Evolutionary conservation across 1,140 invertebrate species (phyloP).

Genomic region (Anastrepha obliqua): DNA sequence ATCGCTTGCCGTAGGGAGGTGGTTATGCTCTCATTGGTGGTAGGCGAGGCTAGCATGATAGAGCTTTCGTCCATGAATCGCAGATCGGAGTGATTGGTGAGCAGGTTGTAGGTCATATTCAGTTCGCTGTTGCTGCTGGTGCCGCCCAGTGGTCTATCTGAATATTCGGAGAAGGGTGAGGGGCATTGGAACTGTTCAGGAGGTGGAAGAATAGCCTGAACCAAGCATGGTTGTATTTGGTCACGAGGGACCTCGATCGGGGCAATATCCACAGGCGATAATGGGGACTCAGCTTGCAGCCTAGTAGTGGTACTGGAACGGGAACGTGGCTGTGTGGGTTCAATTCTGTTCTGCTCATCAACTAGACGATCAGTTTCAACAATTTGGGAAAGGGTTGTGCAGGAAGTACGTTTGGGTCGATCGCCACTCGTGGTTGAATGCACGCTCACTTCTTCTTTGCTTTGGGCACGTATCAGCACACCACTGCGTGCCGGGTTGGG

Average conservation of each 20-base stretch:
- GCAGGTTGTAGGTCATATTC: constrained; percentile 81
- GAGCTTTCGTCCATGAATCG: constrained; percentile 94
- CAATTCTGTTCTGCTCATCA: constrained; percentile 64
- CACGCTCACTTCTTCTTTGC: constrained; percentile 69
- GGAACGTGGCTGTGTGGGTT: constrained; percentile 61
- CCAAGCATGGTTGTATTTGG: constrained; percentile 77
- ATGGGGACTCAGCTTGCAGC: constrained; percentile 64
- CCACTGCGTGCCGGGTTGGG: constrained; percentile 60
- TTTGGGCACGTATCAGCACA: constrained; percentile 64
- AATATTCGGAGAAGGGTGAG: constrained; percentile 79
- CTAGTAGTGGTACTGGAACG: constrained; percentile 55
- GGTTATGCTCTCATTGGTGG: constrained; percentile 83
- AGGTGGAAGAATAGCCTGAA: constrained; percentile 83
- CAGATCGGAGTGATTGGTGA: constrained; percentile 86
- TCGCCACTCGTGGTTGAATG: constrained; percentile 59
- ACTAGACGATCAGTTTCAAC: constrained; percentile 74
- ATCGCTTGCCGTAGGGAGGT: constrained; percentile 65
- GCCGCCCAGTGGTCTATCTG: constrained; percentile 75
- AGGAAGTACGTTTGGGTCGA: constrained; percentile 69
- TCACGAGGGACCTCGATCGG: constrained; percentile 74
- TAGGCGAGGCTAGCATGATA: constrained; percentile 85
- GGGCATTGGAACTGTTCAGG: constrained; percentile 83
- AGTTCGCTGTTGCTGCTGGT: constrained; percentile 71
- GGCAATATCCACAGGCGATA: constrained; percentile 73
- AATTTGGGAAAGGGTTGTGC: constrained; percentile 71